These are phyloP conservation scores for Dasysyrphus albostriatus DNA, from an alignment of 2,888 invertebrate genomes.

Conservation along the genomic window DNA sequence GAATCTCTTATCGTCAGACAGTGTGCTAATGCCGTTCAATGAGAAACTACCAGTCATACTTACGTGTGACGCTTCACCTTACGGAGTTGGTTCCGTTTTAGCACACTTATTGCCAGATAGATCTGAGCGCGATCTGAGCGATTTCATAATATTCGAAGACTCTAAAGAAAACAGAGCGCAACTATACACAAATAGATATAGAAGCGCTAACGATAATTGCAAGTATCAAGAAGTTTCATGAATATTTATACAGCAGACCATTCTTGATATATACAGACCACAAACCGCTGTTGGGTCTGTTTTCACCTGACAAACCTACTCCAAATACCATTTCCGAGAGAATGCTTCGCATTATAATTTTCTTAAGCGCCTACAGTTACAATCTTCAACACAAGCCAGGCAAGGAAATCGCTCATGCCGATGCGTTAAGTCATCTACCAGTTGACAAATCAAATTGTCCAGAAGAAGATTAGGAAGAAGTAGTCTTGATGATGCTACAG, in stretches of 20 bases:
- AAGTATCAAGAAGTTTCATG: conserved; percentile 63
- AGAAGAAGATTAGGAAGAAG: not conserved
- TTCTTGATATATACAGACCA: too few relatives aligned
- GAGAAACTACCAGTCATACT: conserved; percentile 53
- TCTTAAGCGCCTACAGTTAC: too few relatives aligned
- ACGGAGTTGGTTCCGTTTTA: conserved; percentile 49
- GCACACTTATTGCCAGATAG: not conserved
- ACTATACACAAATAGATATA: conserved; percentile 48
- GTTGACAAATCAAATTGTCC: not conserved
- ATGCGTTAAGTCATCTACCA: conserved; percentile 23
- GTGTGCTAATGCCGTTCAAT: conserved; percentile 54
- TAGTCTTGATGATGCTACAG: conserved; percentile 2
- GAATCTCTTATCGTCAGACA: conserved; percentile 59
- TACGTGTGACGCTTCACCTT: conserved; percentile 72
- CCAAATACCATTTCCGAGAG: conserved; percentile 12
- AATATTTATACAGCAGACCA: too few relatives aligned
- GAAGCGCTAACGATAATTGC: conserved; percentile 45
- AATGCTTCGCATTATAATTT: conserved; percentile 12
- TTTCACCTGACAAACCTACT: conserved; percentile 3
- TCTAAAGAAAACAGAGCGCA: conserved; percentile 6
- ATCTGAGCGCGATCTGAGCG: not conserved
- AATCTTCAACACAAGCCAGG: too few relatives aligned
- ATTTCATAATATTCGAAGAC: not conserved
- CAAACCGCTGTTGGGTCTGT: conserved; percentile 24
- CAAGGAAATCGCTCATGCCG: too few relatives aligned